Percentiles rank a stretch among this genome's conserved stretches.
Conservation (phyloP, 2,888 invertebrate genomes). For the Caenorhabditis parvicauda region DNA sequence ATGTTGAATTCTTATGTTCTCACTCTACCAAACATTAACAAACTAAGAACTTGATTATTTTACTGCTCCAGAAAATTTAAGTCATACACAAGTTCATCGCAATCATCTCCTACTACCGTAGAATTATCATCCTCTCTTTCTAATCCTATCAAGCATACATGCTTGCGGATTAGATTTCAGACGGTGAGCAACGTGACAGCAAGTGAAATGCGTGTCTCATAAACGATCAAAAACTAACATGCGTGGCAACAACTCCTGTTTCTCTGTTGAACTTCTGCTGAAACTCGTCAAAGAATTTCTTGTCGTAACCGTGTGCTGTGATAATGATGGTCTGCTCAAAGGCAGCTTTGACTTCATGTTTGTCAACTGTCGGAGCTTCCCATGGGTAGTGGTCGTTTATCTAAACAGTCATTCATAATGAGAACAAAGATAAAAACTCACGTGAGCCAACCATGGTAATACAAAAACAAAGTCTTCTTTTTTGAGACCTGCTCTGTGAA, state of each 20-base stretch:
- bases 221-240: conserved; percentile 33
- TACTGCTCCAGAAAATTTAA: too few species aligned
- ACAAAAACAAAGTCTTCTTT: conserved; percentile 57
- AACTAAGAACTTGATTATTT: too few species aligned
- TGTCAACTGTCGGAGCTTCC: conserved; percentile 59
- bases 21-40: too few species aligned
- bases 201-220: background rate
- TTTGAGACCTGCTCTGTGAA: conserved; percentile 47
- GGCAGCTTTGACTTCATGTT: conserved; percentile 53
- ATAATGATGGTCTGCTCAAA: conserved; percentile 59
- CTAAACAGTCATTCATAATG: conserved; percentile 5
- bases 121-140: too few species aligned
- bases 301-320: conserved; percentile 61
- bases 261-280: conserved; percentile 49
- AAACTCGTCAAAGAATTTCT: conserved; percentile 60
- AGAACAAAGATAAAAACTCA: conserved; percentile 14
- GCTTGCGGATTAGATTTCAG: too few species aligned
- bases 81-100: too few species aligned
- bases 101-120: too few species aligned
- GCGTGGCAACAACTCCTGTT: conserved; percentile 55
- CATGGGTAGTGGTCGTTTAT: conserved; percentile 59
- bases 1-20: too few species aligned
- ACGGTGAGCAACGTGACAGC: too few species aligned
- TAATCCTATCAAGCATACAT: too few species aligned
- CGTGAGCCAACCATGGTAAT: conserved; percentile 59